Evolutionary conservation across 64 coral and sea anemone genomes (phyloP).

Genomic region (Stichodactyla mertensii): DNA sequence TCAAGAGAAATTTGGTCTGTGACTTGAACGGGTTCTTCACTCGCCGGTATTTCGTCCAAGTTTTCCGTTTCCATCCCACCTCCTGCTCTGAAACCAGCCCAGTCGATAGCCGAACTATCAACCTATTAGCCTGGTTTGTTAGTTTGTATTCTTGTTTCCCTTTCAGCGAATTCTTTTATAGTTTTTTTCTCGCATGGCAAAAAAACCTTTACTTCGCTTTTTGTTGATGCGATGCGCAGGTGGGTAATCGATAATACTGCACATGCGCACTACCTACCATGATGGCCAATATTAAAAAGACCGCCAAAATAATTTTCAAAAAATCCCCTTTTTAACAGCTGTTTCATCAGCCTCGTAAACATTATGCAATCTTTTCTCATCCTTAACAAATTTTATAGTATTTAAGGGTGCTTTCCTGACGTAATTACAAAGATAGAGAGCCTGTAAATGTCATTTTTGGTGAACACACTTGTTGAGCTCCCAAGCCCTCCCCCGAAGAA

Average conservation of each 20-base stretch:
- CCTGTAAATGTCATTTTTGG: background rate
- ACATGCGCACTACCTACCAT: background rate
- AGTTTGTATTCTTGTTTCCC: conserved; percentile 1
- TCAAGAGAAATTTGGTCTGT: conserved; percentile 35
- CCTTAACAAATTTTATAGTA: background rate
- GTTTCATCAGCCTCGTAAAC: background rate
- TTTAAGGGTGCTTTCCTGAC: background rate
- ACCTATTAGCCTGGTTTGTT: background rate
- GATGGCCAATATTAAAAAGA: background rate
- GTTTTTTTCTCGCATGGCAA: conserved; percentile 32
- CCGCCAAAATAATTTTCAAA: background rate
- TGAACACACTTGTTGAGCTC: background rate
- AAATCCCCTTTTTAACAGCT: background rate
- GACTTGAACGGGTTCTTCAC: conserved; percentile 16
- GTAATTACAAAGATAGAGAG: background rate
- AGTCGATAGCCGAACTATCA: conserved; percentile 4
- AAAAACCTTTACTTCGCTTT: conserved; percentile 26
- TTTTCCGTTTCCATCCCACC: conserved; percentile 32
- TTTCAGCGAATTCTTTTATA: conserved; percentile 15
- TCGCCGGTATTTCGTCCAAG: conserved; percentile 28
- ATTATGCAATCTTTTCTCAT: background rate
- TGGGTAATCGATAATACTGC: conserved; percentile 42
- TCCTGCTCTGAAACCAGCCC: background rate
- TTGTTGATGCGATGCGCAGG: conserved; percentile 41
- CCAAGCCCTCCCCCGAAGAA: background rate